Percentiles rank a stretch among this genome's conserved stretches.
Evolutionary conservation across 2,113 vertebrate genomes (phyloP).

Genomic region (Gopherus evgoodei): DNA sequence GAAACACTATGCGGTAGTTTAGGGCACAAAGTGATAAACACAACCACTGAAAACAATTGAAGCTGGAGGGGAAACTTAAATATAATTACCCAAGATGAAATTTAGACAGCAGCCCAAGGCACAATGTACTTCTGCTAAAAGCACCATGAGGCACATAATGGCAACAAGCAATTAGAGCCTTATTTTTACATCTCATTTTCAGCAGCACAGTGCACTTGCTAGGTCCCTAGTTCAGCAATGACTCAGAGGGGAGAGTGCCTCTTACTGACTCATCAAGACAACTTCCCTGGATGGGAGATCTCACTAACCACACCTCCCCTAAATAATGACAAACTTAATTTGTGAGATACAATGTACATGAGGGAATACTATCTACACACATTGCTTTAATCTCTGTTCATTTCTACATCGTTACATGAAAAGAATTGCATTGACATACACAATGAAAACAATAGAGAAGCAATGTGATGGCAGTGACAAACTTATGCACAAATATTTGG

Average conservation of each 20-base stretch:
- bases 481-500: conserved; percentile 42
- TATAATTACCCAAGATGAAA: background rate
- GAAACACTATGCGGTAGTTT: background rate
- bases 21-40: background rate
- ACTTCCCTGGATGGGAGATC: conserved; percentile 51
- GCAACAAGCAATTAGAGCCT: conserved; percentile 18
- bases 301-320: conserved; percentile 62
- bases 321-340: background rate
- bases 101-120: conserved; percentile 43
- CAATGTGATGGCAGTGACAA: background rate
- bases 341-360: background rate
- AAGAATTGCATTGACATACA: background rate
- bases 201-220: conserved; percentile 24
- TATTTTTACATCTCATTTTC: conserved; percentile 32
- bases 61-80: background rate
- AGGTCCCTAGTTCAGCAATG: conserved; percentile 43
- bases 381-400: background rate
- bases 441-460: background rate
- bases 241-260: conserved; percentile 57
- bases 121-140: conserved; percentile 37
- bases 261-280: conserved; percentile 43
- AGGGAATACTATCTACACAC: background rate
- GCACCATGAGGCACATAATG: background rate
- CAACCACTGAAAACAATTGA: background rate
- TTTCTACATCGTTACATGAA: background rate